Evolutionary conservation across 1,140 invertebrate species (phyloP), one percentile per base, ranked within the genome.

Genomic region (Hylyphantes graminicola): DNA sequence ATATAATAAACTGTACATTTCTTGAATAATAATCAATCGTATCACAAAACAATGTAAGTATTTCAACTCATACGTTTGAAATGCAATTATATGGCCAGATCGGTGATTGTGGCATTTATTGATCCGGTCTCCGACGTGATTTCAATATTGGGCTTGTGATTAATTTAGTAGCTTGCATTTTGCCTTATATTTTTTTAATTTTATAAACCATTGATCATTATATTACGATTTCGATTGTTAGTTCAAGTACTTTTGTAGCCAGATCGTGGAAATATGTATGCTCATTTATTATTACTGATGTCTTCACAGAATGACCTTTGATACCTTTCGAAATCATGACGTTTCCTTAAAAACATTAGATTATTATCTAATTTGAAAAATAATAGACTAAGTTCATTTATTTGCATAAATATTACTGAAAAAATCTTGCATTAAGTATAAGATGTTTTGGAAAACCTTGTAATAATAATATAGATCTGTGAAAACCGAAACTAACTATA

Each of bases 1-100:
- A 65, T 54, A 67, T 78, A 65, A 51, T 6, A 11, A 35, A 3
- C 53, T 65, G n/a, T 53, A 50, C 65, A 35, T 12, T 8, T 50
- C 54, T 54, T 67, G n/a, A 50, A 13, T 70, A 70, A 70, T n/a
- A 11, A 53, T 70, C 19, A 70, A 70, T 53, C 50, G 54, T 17
- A 70, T 17, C 57, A 21, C 48, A 74, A 17, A 78, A 17, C 53
- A 67, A 78, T 78, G 76, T 78, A 78, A 78, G 76, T 78, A 65
- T 78, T 19, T 51, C 9, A 7, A 15, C 12, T 54, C 51, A 55
- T 1, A 12, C n/a, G 21, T 54, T 21, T 54, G 15, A 53, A 54
- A 54, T 51, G 11, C 17, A 65, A 65, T 9, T 53, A 21, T 55
- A 59, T 12, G 11, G 13, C 10, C 7, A 12, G 19, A 35, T 0